These are phyloP conservation scores for Cartodere bifasciata DNA, from an alignment of 2,888 invertebrate species.

Conservation along the genomic window DNA sequence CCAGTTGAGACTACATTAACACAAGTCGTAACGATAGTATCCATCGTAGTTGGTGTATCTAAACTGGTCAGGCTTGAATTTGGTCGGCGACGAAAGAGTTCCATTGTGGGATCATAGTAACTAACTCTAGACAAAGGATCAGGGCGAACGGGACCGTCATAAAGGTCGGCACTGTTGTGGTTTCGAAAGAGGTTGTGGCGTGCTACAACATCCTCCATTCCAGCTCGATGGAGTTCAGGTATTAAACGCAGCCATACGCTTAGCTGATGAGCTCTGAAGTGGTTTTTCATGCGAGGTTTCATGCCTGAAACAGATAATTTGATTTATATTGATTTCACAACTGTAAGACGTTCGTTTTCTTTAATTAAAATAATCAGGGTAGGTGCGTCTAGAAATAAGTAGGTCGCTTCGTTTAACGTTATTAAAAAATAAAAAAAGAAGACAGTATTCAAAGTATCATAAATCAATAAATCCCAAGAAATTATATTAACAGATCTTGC, in stretches of 20 bases:
- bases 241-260: conserved; percentile 91
- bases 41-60: conserved; percentile 54
- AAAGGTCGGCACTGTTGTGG: conserved; percentile 77
- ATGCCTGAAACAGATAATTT: conserved; percentile 50
- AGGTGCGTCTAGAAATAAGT: too few species aligned
- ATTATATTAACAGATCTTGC: too few species aligned
- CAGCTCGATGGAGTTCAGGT: conserved; percentile 78
- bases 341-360: too few species aligned
- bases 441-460: too few species aligned
- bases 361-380: too few species aligned
- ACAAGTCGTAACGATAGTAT: conserved; percentile 59
- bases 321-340: too few species aligned
- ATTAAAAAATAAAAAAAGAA: too few species aligned
- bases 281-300: conserved; percentile 83
- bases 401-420: too few species aligned
- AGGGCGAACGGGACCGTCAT: conserved; percentile 78
- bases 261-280: conserved; percentile 87
- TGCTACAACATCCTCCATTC: conserved; percentile 79
- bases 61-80: conserved; percentile 46
- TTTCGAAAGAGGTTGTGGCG: conserved; percentile 81
- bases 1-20: conserved; percentile 42
- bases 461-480: too few species aligned
- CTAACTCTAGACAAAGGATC: conserved; percentile 61
- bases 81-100: conserved; percentile 45
- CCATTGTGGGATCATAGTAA: conserved; percentile 50